Evolutionary conservation across 2,888 invertebrate genomes (phyloP).

Genomic region (Bursaphelenchus okinawaensis): DNA sequence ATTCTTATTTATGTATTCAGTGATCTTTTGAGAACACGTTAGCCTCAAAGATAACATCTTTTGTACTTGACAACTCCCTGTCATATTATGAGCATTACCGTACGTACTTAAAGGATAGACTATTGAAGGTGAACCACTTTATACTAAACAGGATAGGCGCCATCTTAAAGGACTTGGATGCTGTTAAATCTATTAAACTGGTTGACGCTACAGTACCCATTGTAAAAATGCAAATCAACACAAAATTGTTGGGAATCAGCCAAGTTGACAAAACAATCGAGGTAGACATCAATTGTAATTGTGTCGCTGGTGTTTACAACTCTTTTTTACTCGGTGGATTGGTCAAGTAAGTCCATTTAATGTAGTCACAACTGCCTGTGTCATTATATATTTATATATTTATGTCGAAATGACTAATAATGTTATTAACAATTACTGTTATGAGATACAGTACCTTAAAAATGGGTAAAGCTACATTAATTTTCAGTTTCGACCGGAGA

Average conservation of each 20-base stretch:
- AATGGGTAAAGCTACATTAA: background rate
- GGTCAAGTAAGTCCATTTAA: background rate
- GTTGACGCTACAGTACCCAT: slow-evolving; percentile 40
- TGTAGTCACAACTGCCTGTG: no score
- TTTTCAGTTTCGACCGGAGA: slow-evolving; percentile 39
- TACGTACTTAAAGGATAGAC: no score
- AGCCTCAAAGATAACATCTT: no score
- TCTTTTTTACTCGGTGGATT: slow-evolving; percentile 16
- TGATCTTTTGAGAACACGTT: no score
- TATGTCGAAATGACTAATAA: no score
- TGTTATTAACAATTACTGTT: no score
- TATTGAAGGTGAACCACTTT: background rate
- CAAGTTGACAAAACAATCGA: slow-evolving; percentile 28
- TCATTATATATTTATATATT: no score
- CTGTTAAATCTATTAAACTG: background rate
- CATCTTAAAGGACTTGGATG: background rate
- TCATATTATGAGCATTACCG: no score
- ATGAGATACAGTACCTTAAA: no score
- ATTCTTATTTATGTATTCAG: no score
- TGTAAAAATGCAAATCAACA: slow-evolving; percentile 33
- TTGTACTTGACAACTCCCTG: no score
- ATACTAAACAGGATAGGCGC: background rate
- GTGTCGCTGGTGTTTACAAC: slow-evolving; percentile 54
- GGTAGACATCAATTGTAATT: slow-evolving; percentile 55
- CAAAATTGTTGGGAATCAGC: slow-evolving; percentile 16